Conservation (phyloP, 92 coral and sea anemone species). For the Phymanthus crucifer region DNA sequence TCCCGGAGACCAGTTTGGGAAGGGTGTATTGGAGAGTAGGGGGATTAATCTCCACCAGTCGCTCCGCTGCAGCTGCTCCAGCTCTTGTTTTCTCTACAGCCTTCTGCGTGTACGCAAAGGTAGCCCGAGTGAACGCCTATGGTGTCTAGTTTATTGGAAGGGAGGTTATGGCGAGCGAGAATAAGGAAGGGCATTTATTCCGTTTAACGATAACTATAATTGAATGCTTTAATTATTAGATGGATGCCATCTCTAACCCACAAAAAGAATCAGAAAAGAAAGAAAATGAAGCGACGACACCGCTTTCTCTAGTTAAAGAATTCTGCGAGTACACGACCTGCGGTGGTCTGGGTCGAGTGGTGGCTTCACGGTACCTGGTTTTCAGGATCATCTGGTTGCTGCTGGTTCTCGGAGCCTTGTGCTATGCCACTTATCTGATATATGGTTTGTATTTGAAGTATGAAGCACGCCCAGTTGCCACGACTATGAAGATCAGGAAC, state of each 20-base stretch:
- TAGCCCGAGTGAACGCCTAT: no score
- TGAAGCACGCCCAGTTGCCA: neutral
- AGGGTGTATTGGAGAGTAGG: no score
- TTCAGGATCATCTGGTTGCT: constrained; percentile 8
- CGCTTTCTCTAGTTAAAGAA: neutral
- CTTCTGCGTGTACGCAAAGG: no score
- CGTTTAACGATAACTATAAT: no score
- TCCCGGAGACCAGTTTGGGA: no score
- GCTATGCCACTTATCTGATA: neutral
- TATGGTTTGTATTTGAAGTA: neutral
- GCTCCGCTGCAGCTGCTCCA: no score
- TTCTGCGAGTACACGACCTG: constrained; percentile 20
- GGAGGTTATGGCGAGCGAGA: no score
- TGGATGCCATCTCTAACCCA: neutral
- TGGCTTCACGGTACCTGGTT: neutral
- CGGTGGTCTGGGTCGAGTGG: constrained; percentile 19
- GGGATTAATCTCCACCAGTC: no score
- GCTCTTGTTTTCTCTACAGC: no score
- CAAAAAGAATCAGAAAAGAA: neutral
- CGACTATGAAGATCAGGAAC: neutral
- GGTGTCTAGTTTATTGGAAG: no score
- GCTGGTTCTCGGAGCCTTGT: neutral
- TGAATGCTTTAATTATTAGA: neutral
- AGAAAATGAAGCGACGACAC: neutral
- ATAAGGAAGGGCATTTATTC: no score